phyloP scores from a whole-genome alignment of 2,797 vertebrate species.

The Lepilemur septentrionalis region DNA sequence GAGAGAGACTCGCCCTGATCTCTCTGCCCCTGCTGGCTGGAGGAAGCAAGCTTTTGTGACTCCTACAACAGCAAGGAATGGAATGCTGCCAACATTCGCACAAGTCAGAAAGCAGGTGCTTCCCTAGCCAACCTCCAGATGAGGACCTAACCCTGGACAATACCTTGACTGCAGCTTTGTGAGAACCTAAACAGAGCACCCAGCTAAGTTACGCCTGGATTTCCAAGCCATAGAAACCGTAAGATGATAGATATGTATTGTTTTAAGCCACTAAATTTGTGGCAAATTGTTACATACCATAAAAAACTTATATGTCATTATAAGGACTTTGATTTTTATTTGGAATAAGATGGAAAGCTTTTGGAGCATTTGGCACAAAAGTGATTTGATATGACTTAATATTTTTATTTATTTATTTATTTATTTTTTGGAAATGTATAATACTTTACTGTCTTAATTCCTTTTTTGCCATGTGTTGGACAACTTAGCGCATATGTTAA shows the following conservation, averaged over 20 bases:
- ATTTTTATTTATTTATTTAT: background rate
- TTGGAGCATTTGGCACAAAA: background rate
- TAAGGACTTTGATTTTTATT: background rate
- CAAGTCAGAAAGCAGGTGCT: background rate
- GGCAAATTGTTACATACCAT: background rate
- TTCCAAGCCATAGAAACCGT: background rate
- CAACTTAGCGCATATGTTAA: slow-evolving; percentile 49
- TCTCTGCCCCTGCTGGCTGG: background rate
- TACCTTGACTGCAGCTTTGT: background rate
- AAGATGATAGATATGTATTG: background rate
- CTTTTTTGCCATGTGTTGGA: slow-evolving; percentile 59
- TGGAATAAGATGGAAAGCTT: background rate
- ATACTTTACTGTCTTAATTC: slow-evolving; percentile 73
- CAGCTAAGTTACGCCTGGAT: background rate
- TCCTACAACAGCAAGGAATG: background rate
- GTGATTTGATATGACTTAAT: background rate
- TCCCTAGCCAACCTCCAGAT: background rate
- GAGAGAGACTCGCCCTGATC: background rate
- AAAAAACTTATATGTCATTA: background rate
- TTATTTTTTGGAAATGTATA: slow-evolving; percentile 52
- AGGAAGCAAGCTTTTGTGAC: background rate
- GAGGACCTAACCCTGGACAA: background rate
- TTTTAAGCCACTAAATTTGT: background rate
- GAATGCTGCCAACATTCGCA: background rate
- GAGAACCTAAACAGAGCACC: background rate